Percentiles rank a stretch among this genome's conserved stretches.
phyloP scores from a whole-genome alignment of 2,797 vertebrate genomes.

The Falco berigora region DNA sequence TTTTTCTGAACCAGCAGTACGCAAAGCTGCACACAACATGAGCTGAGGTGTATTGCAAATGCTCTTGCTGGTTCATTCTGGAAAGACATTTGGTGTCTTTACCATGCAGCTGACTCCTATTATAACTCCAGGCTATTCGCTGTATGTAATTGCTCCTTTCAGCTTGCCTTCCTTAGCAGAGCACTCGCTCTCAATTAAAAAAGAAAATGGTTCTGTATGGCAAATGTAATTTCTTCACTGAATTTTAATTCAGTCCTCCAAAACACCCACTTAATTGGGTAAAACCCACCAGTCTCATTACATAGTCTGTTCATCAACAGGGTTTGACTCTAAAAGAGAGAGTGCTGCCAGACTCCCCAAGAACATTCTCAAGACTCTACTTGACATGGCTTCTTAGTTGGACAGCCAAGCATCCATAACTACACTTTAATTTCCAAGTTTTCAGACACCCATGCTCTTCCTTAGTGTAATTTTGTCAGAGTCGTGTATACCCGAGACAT shows the following conservation, averaged over 20 bases:
- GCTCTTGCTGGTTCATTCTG: neutral
- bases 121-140: neutral
- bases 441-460: neutral
- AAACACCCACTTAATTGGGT: neutral
- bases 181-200: neutral
- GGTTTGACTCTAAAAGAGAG: neutral
- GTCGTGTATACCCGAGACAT: neutral
- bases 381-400: neutral
- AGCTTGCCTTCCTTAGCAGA: neutral
- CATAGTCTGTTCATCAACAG: neutral
- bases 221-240: slow-evolving; percentile 3
- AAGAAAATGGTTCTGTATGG: neutral
- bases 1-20: neutral
- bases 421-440: neutral
- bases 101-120: neutral
- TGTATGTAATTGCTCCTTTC: neutral
- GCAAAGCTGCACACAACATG: neutral
- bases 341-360: neutral
- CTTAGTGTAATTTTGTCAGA: neutral
- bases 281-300: neutral
- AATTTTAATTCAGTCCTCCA: slow-evolving; percentile 8
- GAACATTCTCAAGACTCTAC: neutral
- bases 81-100: neutral
- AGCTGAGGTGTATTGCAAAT: neutral
- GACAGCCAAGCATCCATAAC: neutral